Conservation (phyloP, 2,113 vertebrate genomes). For the Hippotragus niger region DNA sequence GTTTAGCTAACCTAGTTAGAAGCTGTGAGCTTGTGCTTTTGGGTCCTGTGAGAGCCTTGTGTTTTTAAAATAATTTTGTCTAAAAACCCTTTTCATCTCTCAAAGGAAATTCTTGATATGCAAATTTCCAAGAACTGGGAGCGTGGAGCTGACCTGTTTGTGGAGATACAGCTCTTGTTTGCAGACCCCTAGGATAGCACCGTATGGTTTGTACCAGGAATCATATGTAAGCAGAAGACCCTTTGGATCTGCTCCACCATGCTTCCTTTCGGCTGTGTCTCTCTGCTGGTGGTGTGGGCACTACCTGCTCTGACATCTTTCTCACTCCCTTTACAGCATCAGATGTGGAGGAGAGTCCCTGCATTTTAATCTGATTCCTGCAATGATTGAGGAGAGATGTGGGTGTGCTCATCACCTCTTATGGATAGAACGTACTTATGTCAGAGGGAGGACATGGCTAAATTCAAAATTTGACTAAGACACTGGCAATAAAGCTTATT, state of each 20-base stretch:
- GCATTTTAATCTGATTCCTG: not conserved
- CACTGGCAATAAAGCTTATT: no score
- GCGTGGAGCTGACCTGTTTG: not conserved
- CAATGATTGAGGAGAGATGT: not conserved
- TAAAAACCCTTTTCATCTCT: conserved; percentile 11
- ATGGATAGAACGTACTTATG: not conserved
- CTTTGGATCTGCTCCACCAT: fast-evolving
- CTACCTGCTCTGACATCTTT: not conserved
- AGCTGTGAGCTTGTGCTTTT: conserved; percentile 2
- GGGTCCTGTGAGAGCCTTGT: conserved; percentile 21
- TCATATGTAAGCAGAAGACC: not conserved
- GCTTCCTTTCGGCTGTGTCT: not conserved
- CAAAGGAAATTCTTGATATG: not conserved
- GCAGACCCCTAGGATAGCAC: fast-evolving
- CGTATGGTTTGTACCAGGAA: fast-evolving
- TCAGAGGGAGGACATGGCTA: not conserved
- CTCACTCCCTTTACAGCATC: not conserved
- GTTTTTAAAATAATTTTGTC: conserved; percentile 49
- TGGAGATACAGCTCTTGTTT: not conserved
- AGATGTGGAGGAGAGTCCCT: not conserved
- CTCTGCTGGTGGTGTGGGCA: not conserved
- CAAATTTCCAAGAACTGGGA: not conserved
- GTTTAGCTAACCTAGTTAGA: conserved; percentile 47
- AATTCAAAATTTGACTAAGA: no score
- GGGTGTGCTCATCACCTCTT: no score